Evolutionary conservation across 2,113 vertebrate genomes (phyloP), one percentile per base, ranked within the genome.

Genomic region (Phyllostomus hastatus): DNA sequence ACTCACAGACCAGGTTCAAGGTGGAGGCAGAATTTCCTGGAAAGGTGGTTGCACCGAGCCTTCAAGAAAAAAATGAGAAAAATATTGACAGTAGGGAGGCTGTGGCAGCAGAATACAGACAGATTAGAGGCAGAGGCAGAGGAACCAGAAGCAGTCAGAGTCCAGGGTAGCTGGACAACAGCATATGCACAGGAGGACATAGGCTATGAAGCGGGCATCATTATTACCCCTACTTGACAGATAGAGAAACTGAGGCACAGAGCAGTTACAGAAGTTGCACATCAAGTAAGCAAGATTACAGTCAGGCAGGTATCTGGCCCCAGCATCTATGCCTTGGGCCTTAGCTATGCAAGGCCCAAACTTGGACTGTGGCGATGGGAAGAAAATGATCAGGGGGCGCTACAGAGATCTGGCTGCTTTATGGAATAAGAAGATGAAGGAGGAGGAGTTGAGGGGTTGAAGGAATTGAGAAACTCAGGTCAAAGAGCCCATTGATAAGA

Each of bases 41-140:
- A 86, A 17, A 35, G 52, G 17, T 20, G 17, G 64, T 22, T 75
- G 12, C 80, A 35, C 26, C 3, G 26, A 72, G 17, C n/a, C 82
- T 83, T 86, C 7, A 2, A 59, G 61, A 81, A 69, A 28, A 87
- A 33, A 52, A 35, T 24, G 43, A 90, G 43, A 33, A 92, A 61
- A 54, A 38, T 14, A 8, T 11, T 24, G 35, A 11, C 43, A 8
- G n/a, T 1, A 1, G 3, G 54, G 2, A n/a, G 43, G 41, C 1
- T 7, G 1, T 24, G 64, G 33, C 38, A 31, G 54, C n/a, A 22
- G 26, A 80, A 64, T 15, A 72, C 22, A 85, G 48, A 22, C 14
- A n/a, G 33, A 43, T n/a, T 35, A 50, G 61, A 82, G 75, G 31
- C 8, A 61, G 69, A 87, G 19, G 10, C 33, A 7, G 66, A 81